These are phyloP conservation scores for Pseudorectes ferrugineus DNA, from an alignment of 2,113 vertebrate genomes.

Conservation along the genomic window DNA sequence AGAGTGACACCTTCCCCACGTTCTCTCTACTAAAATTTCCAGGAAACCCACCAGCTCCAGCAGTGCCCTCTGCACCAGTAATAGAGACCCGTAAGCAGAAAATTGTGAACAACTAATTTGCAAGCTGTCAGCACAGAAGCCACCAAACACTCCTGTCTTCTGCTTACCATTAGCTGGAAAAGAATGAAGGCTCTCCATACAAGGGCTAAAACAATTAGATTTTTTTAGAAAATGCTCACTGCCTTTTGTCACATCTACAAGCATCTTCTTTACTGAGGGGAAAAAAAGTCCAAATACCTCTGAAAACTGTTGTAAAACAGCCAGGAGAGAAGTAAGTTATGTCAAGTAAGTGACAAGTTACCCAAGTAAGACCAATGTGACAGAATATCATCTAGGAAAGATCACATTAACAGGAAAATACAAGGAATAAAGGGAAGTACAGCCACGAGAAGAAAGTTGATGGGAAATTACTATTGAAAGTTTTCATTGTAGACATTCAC, in stretches of 20 bases:
- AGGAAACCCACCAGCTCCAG: neutral
- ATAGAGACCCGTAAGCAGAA: accelerated
- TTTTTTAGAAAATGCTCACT: neutral
- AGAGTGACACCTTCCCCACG: neutral
- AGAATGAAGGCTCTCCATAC: neutral
- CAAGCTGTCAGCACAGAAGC: neutral
- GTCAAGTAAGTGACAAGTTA: neutral
- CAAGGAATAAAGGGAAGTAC: neutral
- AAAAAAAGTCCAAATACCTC: neutral
- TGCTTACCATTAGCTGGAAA: neutral
- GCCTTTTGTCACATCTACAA: neutral
- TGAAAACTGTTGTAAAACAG: neutral
- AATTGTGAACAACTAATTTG: neutral
- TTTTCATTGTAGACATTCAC: neutral
- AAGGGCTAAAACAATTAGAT: neutral
- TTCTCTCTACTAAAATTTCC: neutral
- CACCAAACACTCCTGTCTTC: neutral
- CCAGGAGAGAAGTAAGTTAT: neutral
- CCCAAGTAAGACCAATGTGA: neutral
- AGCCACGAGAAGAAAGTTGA: neutral
- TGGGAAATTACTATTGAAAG: neutral
- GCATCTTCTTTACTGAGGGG: neutral
- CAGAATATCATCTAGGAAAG: neutral
- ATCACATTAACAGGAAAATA: neutral
- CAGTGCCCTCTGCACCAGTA: neutral